Base-by-base conservation (phyloP, 2,888 invertebrate species). In the Nebria salina region DNA sequence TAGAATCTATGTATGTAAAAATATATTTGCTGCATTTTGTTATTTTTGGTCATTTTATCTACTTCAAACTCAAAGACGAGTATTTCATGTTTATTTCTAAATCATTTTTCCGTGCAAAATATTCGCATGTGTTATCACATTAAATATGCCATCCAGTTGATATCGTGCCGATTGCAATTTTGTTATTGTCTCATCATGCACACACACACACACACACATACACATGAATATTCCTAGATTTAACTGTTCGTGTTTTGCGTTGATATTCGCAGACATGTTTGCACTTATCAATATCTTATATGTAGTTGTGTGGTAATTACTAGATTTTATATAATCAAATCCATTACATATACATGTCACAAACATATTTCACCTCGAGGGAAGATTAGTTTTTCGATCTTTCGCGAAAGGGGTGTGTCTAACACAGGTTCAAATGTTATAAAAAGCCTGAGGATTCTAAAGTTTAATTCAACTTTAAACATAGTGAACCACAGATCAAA, bases 111-210 rank as follows among this genome's bases (percentile, higher is more conserved):
- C 70, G 70, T 70, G 70, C 70, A 5, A 6, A 20, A 70, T 13
- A 34, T 70, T 70, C 70, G 70, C 70, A 70, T 68, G 68, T 68
- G 68, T 68, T 15, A 68, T 68, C 15, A 15, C 26, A 15, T 8
- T 25, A 70, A 70, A 26, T 70, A 70, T 15, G 25, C 5, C 15
- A 26, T 70, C 70, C 70, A 20, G 34, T 34, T 70, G 70, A 70
- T 70, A 70, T 70, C 70, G 70, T 70, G 70, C 26, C 1, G 34
- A 13, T 25, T 70, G 70, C 20, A 70, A 70, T 70, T 20, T 70
- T 70, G 70, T 25, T 70, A 70, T 70, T 70, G 70, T 25, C 26
- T 25, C 70, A 70, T 70, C 70, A 70, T 25, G 70, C 70, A 70
- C 70, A 34, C 34, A 26, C 8, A 20, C 20, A 20, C 20, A 20